phyloP scores from a whole-genome alignment of 2,888 invertebrate genomes.

The Lasioglossum vierecki region DNA sequence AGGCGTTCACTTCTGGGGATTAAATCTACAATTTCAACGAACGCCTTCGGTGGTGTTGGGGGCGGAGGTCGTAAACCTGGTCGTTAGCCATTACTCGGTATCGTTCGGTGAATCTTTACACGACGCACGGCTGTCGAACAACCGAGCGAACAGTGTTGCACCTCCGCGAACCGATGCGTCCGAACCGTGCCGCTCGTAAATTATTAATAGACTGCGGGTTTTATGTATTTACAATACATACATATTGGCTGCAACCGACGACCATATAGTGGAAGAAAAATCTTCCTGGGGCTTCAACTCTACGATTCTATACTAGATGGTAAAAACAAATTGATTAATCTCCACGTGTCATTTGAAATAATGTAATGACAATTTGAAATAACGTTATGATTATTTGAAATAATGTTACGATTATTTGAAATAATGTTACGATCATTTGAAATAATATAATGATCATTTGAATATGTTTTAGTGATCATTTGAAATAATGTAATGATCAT shows the following conservation, averaged over 20 bases:
- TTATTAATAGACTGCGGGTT: slow-evolving; percentile 58
- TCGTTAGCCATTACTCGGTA: slow-evolving; percentile 43
- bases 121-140: slow-evolving; percentile 7
- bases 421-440: too few relatives aligned
- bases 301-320: not conserved
- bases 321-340: not conserved
- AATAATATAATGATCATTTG: too few relatives aligned
- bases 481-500: too few relatives aligned
- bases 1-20: slow-evolving; percentile 26
- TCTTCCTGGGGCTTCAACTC: not conserved
- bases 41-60: not conserved
- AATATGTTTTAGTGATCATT: too few relatives aligned
- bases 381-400: too few relatives aligned
- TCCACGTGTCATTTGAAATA: too few relatives aligned
- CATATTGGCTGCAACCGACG: not conserved
- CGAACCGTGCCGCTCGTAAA: slow-evolving; percentile 38
- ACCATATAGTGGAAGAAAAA: not conserved
- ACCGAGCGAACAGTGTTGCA: not conserved
- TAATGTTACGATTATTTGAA: too few relatives aligned
- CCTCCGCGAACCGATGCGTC: slow-evolving; percentile 18
- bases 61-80: slow-evolving; percentile 30
- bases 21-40: slow-evolving; percentile 41
- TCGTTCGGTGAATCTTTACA: slow-evolving; percentile 32
- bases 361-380: too few relatives aligned
- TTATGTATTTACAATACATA: not conserved